Evolutionary conservation across 2,797 vertebrate species (phyloP).

Genomic region (Pachyuromys duprasi): DNA sequence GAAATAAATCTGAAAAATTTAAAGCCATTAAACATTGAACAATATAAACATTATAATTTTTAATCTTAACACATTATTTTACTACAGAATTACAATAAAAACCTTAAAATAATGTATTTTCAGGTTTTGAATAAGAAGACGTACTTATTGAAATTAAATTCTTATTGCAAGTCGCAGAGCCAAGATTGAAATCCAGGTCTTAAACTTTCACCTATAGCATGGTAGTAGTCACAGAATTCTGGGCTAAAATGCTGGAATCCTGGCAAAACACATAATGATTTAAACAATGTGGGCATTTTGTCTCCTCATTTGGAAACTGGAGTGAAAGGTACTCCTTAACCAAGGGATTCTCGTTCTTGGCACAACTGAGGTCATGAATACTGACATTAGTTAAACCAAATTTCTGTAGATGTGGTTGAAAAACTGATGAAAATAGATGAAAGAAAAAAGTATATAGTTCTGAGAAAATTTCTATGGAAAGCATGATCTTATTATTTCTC

Average conservation of each 20-base stretch:
- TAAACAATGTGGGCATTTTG: background rate
- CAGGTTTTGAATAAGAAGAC: constrained; percentile 46
- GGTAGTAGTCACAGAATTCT: background rate
- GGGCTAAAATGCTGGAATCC: background rate
- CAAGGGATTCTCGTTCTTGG: background rate
- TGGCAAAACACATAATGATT: background rate
- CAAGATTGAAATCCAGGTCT: constrained; percentile 20
- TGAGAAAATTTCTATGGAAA: constrained; percentile 8
- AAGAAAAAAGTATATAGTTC: background rate
- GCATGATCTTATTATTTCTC: background rate
- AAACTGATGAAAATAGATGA: background rate
- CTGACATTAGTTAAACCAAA: background rate
- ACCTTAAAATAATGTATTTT: background rate
- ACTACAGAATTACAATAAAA: background rate
- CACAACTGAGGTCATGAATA: background rate
- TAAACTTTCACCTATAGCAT: background rate
- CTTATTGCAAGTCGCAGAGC: background rate
- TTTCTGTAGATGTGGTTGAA: background rate
- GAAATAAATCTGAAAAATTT: background rate
- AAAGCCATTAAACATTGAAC: background rate
- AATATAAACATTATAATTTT: background rate
- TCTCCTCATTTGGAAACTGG: background rate
- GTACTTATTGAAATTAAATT: background rate
- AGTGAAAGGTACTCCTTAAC: background rate
- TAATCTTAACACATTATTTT: background rate